phyloP scores from a whole-genome alignment of 2,113 vertebrate species.

The Indicator maculatus region DNA sequence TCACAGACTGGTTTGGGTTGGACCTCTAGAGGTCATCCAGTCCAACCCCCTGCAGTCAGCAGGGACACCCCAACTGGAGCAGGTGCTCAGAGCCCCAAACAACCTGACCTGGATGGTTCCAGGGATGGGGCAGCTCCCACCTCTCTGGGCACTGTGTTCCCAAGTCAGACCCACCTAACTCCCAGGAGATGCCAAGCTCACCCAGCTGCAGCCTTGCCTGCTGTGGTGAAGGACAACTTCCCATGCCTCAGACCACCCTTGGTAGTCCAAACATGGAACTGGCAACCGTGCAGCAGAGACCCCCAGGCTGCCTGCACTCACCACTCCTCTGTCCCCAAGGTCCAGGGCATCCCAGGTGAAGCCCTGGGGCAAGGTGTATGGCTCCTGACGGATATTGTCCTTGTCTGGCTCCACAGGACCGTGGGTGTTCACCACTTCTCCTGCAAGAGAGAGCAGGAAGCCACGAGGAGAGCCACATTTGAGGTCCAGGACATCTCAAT shows the following conservation, averaged over 20 bases:
- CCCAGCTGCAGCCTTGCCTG: background rate
- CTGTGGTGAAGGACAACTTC: accelerated
- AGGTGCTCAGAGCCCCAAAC: background rate
- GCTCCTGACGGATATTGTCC: slow-evolving; percentile 92
- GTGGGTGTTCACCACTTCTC: slow-evolving; percentile 95
- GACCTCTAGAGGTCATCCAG: background rate
- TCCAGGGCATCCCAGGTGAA: slow-evolving; percentile 97
- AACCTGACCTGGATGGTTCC: background rate
- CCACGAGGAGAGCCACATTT: background rate
- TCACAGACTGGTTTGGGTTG: background rate
- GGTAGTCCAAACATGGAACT: background rate
- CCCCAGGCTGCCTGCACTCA: slow-evolving; percentile 72
- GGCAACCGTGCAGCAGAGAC: accelerated
- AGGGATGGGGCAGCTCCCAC: background rate
- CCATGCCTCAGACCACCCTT: background rate
- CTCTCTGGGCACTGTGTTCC: background rate
- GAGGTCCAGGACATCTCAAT: background rate
- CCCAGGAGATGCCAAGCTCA: background rate
- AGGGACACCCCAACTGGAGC: background rate
- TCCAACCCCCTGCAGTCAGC: background rate
- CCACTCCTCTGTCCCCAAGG: slow-evolving; percentile 90
- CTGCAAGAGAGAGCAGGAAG: slow-evolving; percentile 69
- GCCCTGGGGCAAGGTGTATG: slow-evolving; percentile 93
- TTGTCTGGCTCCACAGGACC: slow-evolving; percentile 96
- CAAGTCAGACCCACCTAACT: background rate